A percentile compares a stretch with the other conserved stretches of the same genome.
Conservation (phyloP, 37 sponge, comb jelly and placozoan species). For the Crambe crambe region DNA sequence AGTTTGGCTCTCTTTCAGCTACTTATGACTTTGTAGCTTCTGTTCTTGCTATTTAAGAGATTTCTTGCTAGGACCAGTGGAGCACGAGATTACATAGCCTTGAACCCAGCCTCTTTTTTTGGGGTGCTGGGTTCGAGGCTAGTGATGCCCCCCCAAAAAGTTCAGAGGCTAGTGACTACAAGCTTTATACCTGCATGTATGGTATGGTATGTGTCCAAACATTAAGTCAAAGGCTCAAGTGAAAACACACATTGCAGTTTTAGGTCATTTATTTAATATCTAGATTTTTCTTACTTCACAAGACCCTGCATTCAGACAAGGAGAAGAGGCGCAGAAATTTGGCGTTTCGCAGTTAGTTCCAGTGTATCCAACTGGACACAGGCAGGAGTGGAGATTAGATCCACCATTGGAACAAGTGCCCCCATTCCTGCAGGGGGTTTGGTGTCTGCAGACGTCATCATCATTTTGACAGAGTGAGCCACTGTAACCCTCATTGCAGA, state of each 20-base stretch:
- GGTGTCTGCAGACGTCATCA: conserved; percentile 59
- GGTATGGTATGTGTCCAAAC: neutral
- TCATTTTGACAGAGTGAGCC: conserved; percentile 47
- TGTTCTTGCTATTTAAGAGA: no score
- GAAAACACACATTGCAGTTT: neutral
- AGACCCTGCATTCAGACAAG: conserved; percentile 47
- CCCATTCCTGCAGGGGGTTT: conserved; percentile 51
- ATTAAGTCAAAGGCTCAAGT: neutral
- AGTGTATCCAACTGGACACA: conserved; percentile 45
- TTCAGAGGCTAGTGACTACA: no score
- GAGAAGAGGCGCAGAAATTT: conserved; percentile 21
- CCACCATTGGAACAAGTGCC: conserved; percentile 37
- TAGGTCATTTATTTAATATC: no score
- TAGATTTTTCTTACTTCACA: conserved; percentile 13
- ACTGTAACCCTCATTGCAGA: conserved; percentile 46
- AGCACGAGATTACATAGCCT: no score
- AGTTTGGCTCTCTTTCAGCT: no score
- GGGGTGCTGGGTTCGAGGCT: no score
- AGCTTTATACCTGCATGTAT: no score
- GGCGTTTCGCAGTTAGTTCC: conserved; percentile 54
- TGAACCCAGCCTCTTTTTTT: no score
- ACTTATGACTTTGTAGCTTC: no score
- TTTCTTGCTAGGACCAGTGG: no score
- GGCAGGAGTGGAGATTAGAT: conserved; percentile 26
- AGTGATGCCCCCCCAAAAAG: no score